Percentiles rank a stretch among this genome's conserved stretches.
These are phyloP conservation scores for Neopipo cinnamomea DNA, from an alignment of 2,113 vertebrate genomes.

Conservation along the genomic window DNA sequence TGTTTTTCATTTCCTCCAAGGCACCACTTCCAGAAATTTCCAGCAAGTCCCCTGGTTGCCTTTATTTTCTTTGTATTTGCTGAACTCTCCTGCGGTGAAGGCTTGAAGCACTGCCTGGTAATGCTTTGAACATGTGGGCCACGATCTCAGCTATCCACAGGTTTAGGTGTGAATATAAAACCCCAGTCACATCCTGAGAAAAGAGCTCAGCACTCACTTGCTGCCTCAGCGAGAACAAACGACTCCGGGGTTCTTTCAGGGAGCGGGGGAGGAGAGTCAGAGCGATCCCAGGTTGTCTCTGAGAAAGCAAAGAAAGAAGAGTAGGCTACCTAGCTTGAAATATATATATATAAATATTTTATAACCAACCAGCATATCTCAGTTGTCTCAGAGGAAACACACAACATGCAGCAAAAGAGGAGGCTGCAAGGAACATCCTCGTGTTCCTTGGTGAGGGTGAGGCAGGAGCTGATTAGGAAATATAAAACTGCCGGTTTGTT, in stretches of 20 bases:
- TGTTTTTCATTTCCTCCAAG: neutral
- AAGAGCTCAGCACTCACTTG: slow-evolving; percentile 70
- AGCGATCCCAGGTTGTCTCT: slow-evolving; percentile 40
- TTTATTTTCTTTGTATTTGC: neutral
- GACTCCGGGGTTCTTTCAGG: slow-evolving; percentile 84
- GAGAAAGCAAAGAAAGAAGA: neutral
- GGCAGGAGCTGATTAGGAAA: neutral
- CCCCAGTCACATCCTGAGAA: neutral
- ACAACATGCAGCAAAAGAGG: neutral
- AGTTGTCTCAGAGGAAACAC: neutral
- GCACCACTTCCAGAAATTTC: neutral
- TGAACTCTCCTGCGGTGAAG: neutral
- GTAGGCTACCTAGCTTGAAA: neutral
- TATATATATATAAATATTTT: neutral
- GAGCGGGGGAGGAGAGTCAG: slow-evolving; percentile 66
- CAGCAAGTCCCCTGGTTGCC: neutral
- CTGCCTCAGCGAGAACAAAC: slow-evolving; percentile 73
- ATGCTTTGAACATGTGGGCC: neutral
- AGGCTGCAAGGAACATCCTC: neutral
- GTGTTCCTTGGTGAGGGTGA: neutral
- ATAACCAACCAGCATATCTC: neutral
- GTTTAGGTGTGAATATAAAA: neutral
- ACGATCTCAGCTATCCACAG: fast-evolving
- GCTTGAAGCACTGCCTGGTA: neutral
- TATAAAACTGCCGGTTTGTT: neutral